Evolutionary conservation across 2,113 vertebrate genomes (phyloP), one percentile per base, ranked within the genome.

Genomic region (Grallaria varia): DNA sequence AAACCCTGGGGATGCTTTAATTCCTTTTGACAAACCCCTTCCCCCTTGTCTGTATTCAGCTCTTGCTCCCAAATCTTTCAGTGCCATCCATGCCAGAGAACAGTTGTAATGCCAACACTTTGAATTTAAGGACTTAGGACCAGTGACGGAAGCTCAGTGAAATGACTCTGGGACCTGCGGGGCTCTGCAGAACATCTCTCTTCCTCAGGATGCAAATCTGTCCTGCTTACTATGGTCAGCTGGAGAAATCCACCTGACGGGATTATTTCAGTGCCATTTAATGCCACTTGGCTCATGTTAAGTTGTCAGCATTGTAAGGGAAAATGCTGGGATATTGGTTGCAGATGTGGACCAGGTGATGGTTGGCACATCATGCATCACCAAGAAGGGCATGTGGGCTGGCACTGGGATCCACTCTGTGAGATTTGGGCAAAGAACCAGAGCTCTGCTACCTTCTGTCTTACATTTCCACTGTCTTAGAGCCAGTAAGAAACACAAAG

Each of bases 331-430:
- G 7, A 15, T 2, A 2, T 14, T 33, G 35, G 53, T 37, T 45
- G 42, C 40, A n/a, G n/a, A 59, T n/a, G 37, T 35, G 47, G 72
- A 30, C 14, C 14, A 22, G 42, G 35, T 1, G 4, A 55, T 10
- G 52, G 42, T 11, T 72, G 40, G 59, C 30, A 55, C 4, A 4
- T 5, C 4, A 2, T 4, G 33, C 22, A 37, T 8, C 4, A 7
- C n/a, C 0, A 0, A 62, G 42, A 35, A 1, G 3, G 53, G 49
- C 15, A 1, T 3, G 1, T 53, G 55, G 28, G 50, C 69, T 64
- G 75, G 42, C 4, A 0, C 9, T 10, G 17, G 40, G 50, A 39
- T 91, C 60, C 59, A 1, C 21, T 45, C 40, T 11, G 2, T 27
- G 27, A 88, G 8, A 21, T 30, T 77, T 12, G 2, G 4, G 23